phyloP scores from a whole-genome alignment of 1,140 invertebrate species.

The Euglossa dilemma region DNA sequence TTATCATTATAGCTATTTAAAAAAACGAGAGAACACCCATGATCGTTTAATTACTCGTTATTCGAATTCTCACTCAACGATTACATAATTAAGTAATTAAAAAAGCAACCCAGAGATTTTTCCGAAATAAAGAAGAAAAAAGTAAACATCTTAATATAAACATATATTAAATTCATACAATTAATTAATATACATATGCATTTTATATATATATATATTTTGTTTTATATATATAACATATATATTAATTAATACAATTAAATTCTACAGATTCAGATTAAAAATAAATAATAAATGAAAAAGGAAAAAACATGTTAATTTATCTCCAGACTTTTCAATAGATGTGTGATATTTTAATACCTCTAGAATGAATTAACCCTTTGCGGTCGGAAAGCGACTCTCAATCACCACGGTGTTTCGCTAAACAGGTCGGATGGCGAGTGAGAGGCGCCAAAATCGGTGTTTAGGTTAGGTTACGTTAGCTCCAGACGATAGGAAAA shows the following conservation, averaged over 20 bases:
- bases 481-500: no score
- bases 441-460: no score
- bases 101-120: slow-evolving; percentile 41
- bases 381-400: no score
- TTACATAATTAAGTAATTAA: slow-evolving; percentile 50
- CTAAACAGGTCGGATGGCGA: no score
- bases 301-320: slow-evolving; percentile 54
- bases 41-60: slow-evolving; percentile 40
- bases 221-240: slow-evolving; percentile 40
- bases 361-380: slow-evolving; percentile 44
- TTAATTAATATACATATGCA: slow-evolving; percentile 59
- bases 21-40: slow-evolving; percentile 40
- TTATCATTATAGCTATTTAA: slow-evolving; percentile 33
- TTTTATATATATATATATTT: slow-evolving; percentile 50
- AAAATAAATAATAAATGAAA: slow-evolving; percentile 64
- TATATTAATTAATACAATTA: slow-evolving; percentile 57
- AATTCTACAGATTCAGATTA: slow-evolving; percentile 41
- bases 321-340: slow-evolving; percentile 38
- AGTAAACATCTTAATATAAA: slow-evolving; percentile 49
- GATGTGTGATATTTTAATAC: slow-evolving; percentile 39
- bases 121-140: slow-evolving; percentile 45
- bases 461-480: no score
- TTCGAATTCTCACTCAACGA: slow-evolving; percentile 42
- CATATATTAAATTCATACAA: slow-evolving; percentile 60
- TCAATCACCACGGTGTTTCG: no score